Evolutionary conservation across 1,140 invertebrate genomes (phyloP), one percentile per base, ranked within the genome.

Genomic region (Mizuhopecten yessoensis): DNA sequence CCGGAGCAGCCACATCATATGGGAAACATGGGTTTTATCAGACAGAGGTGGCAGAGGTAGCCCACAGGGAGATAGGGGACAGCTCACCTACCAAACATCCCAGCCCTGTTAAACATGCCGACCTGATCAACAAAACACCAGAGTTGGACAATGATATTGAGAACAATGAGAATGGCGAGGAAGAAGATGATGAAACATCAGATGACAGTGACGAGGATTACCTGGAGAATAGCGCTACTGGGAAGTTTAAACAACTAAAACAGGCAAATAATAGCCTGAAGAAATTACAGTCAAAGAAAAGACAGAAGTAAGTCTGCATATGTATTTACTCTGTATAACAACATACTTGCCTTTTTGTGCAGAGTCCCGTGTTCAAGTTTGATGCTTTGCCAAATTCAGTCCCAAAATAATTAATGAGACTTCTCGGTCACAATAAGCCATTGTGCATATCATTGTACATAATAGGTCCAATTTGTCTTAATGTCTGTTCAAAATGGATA

Each of bases 131-230:
- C 39, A 88, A 57, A 33, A 34, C 33, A 9, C 20, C n/a, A 0
- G 13, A 45, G 33, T 86, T 45, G 33, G 39, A 20, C 0, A 86
- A 87, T 11, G 86, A 29, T 75, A 86, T 86, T 33, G 39, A 33
- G 42, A 42, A 57, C 17, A 87, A 9, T 45, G 39, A 75, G 90
- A 42, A 75, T 34, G 45, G 29, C 15, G 33, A 89, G 23, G 88
- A 89, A 9, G 57, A 33, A 20, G 87, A 88, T 34, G 87, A 91
- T n/a, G 88, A 91, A 29, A 10, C 42, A 20, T 29, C 75, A 36
- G 88, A 88, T 45, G 90, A 91, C 34, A 34, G 34, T n/a, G 87
- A 91, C 29, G 86, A 34, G 75, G 90, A 91, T 86, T 86, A 91
- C 75, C 57, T 29, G 11, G 57, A 75, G 57, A 13, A 75, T 29